phyloP scores from a whole-genome alignment of 2,797 vertebrate genomes.

The Syngnathus rostellatus region DNA sequence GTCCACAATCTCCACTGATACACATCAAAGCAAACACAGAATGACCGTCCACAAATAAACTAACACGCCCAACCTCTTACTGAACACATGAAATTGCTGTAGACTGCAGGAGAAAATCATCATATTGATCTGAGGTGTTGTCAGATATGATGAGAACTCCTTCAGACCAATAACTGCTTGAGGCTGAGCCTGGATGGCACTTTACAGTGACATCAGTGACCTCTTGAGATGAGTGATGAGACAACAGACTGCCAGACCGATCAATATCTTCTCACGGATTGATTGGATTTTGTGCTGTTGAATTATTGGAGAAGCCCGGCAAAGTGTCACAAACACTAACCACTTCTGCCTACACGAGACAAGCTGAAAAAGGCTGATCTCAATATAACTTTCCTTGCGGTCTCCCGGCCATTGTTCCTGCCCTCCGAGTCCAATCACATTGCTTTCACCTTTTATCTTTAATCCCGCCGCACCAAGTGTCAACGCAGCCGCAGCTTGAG shows the following conservation, averaged over 20 bases:
- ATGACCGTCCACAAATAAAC: background rate
- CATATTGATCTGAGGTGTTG: slow-evolving; percentile 13
- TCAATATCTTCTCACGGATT: slow-evolving; percentile 40
- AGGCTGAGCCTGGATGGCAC: slow-evolving; percentile 19
- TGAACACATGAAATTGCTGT: background rate
- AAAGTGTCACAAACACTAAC: background rate
- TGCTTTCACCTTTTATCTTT: slow-evolving; percentile 31
- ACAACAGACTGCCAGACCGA: slow-evolving; percentile 26
- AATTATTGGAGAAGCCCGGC: slow-evolving; percentile 9
- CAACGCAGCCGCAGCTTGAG: slow-evolving; percentile 13
- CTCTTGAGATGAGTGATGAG: slow-evolving; percentile 34
- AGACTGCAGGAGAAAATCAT: background rate
- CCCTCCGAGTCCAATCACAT: slow-evolving; percentile 22
- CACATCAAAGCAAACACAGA: too few relatives aligned
- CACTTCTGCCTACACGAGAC: slow-evolving; percentile 11
- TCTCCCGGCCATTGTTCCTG: slow-evolving; percentile 1
- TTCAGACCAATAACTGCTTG: slow-evolving; percentile 12
- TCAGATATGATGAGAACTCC: slow-evolving; percentile 24
- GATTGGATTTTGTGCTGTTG: slow-evolving; percentile 20
- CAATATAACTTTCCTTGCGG: slow-evolving; percentile 12
- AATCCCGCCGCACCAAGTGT: slow-evolving; percentile 29
- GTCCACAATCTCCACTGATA: background rate
- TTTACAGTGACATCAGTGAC: slow-evolving; percentile 49
- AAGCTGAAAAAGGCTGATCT: slow-evolving; percentile 13
- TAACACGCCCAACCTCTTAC: background rate